Percentiles rank a stretch among this genome's conserved stretches.
These are phyloP conservation scores for Drosophila conformis DNA, from an alignment of 2,888 invertebrate species.

Conservation along the genomic window DNA sequence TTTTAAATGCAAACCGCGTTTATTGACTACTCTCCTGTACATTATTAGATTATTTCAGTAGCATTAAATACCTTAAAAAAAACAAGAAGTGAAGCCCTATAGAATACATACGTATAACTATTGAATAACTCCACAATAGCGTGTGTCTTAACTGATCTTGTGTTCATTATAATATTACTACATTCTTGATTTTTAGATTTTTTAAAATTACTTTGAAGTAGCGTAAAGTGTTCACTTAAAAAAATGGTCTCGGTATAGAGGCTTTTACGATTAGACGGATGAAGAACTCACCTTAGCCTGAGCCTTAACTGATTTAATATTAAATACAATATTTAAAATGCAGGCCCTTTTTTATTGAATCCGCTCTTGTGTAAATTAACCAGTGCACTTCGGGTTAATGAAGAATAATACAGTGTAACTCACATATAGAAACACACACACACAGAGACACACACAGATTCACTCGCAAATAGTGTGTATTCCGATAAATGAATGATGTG, in stretches of 20 bases:
- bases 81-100: not conserved
- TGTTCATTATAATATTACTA: not conserved
- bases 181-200: not conserved
- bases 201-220: not conserved
- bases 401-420: constrained; percentile 28
- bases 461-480: constrained; percentile 18
- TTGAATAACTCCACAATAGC: not conserved
- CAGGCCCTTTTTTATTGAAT: constrained; percentile 1
- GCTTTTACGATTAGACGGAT: not conserved
- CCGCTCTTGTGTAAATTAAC: constrained; percentile 19
- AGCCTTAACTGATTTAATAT: not conserved
- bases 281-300: not conserved
- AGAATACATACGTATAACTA: not conserved
- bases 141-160: not conserved
- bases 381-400: constrained; percentile 47
- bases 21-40: not conserved
- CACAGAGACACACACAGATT: not conserved
- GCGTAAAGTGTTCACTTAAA: not conserved
- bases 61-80: too few relatives aligned
- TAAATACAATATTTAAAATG: not conserved
- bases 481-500: constrained; percentile 19
- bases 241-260: not conserved
- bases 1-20: not conserved
- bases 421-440: constrained; percentile 26
- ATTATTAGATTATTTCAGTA: not conserved